Evolutionary conservation across 2,797 vertebrate genomes (phyloP), one percentile per base, ranked within the genome.

Genomic region (Rallus crepitans): DNA sequence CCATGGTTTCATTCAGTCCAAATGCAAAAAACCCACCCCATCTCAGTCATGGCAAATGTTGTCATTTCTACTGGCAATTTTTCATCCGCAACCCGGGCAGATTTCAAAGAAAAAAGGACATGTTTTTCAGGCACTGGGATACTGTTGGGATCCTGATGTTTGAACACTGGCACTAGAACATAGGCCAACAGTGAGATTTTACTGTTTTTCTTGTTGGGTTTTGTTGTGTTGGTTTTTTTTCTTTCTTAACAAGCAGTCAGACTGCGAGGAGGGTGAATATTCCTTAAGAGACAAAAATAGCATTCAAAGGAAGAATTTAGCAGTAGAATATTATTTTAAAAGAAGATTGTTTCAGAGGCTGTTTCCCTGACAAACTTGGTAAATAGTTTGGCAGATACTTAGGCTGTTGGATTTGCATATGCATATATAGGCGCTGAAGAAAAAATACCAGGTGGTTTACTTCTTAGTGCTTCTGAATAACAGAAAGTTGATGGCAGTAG

Each of bases 371-470:
- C 86, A 90, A 97, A 95, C 88, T 90, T 55, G 71, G 92, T 95
- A 96, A 97, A 96, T 95, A 95, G 83, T 93, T 96, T 95, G 96
- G 95, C 94, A 96, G 90, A 95, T 92, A 88, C 40, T 85, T 77
- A 93, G 95, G 93, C 86, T 90, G 86, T 92, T 90, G 89, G 78
- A 97, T 96, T 95, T 96, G 87, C 95, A 94, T 95, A 95, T 93
- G 96, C 93, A 95, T 87, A 64, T 92, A 93, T 63, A 92, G 81
- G 81, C 73, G 0, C 64, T 68, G 88, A 82, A 95, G 88, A 92
- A 95, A 95, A 95, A 96, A 95, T 97, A 94, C 90, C 96, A 95
- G 94, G 92, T 95, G 94, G 88, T 94, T 96, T 93, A 89, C 71
- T 94, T 89, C 82, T 82, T 89, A 80, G 45, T 6, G 16, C 68